phyloP scores from a whole-genome alignment of 2,888 invertebrate genomes.

The Lasioglossum marginatum region DNA sequence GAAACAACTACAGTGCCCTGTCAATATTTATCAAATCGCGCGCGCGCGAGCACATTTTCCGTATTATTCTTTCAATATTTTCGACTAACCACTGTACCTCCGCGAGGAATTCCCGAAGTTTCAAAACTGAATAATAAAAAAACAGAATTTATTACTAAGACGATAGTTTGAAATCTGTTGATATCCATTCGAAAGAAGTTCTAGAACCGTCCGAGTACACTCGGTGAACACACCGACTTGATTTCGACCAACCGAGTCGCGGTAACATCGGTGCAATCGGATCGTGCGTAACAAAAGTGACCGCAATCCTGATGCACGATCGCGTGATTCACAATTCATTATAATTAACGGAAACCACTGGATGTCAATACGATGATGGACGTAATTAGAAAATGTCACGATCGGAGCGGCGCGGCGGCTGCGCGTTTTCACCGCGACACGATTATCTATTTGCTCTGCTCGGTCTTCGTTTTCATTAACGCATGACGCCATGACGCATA shows the following conservation, averaged over 20 bases:
- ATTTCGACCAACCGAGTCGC: background rate
- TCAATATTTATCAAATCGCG: background rate
- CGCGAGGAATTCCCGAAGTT: too few relatives aligned
- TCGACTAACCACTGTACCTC: background rate
- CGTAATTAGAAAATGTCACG: conserved; percentile 63
- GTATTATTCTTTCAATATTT: too few relatives aligned
- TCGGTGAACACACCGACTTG: too few relatives aligned
- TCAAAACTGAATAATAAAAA: too few relatives aligned
- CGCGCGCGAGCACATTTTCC: background rate
- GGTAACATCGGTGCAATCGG: background rate
- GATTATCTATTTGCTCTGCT: conserved; percentile 54
- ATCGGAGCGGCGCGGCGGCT: conserved; percentile 17
- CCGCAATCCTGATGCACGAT: background rate
- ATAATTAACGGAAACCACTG: conserved; percentile 55
- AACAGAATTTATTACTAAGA: background rate
- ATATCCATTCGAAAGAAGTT: background rate
- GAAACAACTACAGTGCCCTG: background rate
- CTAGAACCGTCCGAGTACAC: background rate
- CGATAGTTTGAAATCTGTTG: background rate
- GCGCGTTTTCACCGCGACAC: conserved; percentile 14
- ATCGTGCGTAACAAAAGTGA: conserved; percentile 29
- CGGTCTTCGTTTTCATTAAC: conserved; percentile 71
- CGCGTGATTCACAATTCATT: conserved; percentile 27
- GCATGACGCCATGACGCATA: too few relatives aligned
- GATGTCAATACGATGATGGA: conserved; percentile 50